phyloP scores from a whole-genome alignment of 2,888 invertebrate genomes.

The Serripes groenlandicus region DNA sequence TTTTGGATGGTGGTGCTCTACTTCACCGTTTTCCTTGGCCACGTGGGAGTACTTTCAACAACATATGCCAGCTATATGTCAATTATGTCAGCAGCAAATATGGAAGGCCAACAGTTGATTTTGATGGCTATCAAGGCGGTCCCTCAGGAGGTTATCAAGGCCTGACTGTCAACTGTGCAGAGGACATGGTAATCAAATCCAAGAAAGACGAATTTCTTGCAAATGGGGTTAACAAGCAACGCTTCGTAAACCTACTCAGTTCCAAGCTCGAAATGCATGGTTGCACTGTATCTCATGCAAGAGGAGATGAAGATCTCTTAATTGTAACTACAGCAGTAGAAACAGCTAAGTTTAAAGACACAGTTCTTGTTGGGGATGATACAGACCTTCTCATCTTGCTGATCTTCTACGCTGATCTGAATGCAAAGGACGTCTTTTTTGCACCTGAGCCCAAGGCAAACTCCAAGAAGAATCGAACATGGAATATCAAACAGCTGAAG shows the following conservation, averaged over 20 bases:
- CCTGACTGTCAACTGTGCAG: background rate
- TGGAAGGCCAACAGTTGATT: conserved; percentile 5
- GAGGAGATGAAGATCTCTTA: background rate
- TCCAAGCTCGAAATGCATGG: background rate
- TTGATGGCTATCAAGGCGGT: conserved; percentile 29
- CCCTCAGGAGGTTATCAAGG: background rate
- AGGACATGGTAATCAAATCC: background rate
- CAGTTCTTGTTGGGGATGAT: background rate
- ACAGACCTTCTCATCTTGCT: background rate
- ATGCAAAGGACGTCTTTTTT: background rate
- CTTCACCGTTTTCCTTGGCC: conserved; percentile 55
- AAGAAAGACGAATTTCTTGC: background rate
- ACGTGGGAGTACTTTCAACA: conserved; percentile 42
- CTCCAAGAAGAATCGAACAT: background rate
- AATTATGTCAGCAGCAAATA: background rate
- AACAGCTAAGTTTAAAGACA: too few species aligned
- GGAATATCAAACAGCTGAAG: background rate
- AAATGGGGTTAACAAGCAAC: background rate
- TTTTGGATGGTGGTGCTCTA: conserved; percentile 58
- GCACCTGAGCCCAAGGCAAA: background rate
- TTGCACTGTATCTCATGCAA: background rate
- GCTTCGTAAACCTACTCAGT: conserved; percentile 1
- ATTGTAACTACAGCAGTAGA: background rate
- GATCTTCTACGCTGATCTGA: background rate
- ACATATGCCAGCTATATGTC: background rate